phyloP scores from a whole-genome alignment of 2,888 invertebrate species.

The Cistogaster globosa region DNA sequence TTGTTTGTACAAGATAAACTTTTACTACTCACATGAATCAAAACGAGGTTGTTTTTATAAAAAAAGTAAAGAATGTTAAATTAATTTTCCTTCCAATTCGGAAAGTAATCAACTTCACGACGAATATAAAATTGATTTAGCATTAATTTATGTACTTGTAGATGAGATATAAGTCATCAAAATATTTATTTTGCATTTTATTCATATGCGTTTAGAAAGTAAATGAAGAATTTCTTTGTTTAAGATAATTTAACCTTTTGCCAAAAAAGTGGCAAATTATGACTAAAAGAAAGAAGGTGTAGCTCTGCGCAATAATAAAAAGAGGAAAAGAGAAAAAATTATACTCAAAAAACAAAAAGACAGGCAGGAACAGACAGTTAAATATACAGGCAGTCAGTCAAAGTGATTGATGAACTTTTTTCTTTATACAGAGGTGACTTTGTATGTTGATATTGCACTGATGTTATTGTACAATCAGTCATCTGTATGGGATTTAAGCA shows the following conservation, averaged over 20 bases:
- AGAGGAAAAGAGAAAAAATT: not conserved
- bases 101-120: not conserved
- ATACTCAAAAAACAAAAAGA: constrained; percentile 34
- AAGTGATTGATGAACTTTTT: constrained; percentile 68
- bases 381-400: constrained; percentile 69
- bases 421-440: constrained; percentile 8
- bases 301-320: not conserved
- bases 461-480: constrained; percentile 18
- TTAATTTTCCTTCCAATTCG: constrained; percentile 6
- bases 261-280: constrained; percentile 63
- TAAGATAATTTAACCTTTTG: constrained; percentile 42
- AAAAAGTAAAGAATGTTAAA: constrained; percentile 26
- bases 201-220: constrained; percentile 35
- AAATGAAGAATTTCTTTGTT: constrained; percentile 60
- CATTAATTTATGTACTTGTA: constrained; percentile 31
- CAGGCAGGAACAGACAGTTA: constrained; percentile 64
- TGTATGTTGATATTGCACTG: constrained; percentile 18
- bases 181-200: constrained; percentile 28
- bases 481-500: constrained; percentile 47
- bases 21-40: not conserved
- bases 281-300: constrained; percentile 51
- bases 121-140: constrained; percentile 33
- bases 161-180: constrained; percentile 59
- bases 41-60: constrained; percentile 28
- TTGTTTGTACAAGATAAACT: constrained; percentile 74